Percentiles rank a stretch among this genome's conserved stretches.
Evolutionary conservation across 2,797 vertebrate genomes (phyloP).

Genomic region (Sciurus vulgaris): DNA sequence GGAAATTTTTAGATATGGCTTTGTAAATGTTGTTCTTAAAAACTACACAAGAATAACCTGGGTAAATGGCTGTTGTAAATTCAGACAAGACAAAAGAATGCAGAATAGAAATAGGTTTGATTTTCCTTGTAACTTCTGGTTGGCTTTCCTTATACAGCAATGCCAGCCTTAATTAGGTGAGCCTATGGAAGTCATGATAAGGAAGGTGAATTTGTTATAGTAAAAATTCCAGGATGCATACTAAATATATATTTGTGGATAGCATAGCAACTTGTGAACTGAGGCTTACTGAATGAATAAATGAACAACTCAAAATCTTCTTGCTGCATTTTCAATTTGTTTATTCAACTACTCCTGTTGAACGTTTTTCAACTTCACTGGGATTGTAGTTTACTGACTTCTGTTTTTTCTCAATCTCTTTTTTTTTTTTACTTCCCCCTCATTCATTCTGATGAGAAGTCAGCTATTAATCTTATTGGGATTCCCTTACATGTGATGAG

Average conservation of each 20-base stretch:
- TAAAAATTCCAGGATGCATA: not conserved
- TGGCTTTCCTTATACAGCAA: not conserved
- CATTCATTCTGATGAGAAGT: constrained; percentile 8
- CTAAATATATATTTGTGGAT: not conserved
- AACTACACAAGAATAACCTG: not conserved
- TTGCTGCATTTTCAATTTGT: not conserved
- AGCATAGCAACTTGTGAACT: not conserved
- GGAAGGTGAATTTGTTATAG: not conserved
- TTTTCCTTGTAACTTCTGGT: not conserved
- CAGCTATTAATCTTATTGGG: not conserved
- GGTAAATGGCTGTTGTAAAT: not conserved
- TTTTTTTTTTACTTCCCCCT: not conserved
- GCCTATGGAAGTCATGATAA: not conserved
- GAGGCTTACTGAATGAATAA: not conserved
- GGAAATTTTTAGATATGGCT: constrained; percentile 16
- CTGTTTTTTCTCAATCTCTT: not conserved
- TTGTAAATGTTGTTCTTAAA: constrained; percentile 20
- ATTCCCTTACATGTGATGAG: not conserved
- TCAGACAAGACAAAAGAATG: constrained; percentile 28
- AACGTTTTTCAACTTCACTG: not conserved
- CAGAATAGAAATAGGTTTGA: not conserved
- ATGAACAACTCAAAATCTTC: not conserved
- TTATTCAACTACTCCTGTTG: not conserved
- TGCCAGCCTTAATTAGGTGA: not conserved
- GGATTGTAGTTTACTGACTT: not conserved